Conservation (phyloP, 2,797 vertebrate genomes). For the Nasua narica region DNA sequence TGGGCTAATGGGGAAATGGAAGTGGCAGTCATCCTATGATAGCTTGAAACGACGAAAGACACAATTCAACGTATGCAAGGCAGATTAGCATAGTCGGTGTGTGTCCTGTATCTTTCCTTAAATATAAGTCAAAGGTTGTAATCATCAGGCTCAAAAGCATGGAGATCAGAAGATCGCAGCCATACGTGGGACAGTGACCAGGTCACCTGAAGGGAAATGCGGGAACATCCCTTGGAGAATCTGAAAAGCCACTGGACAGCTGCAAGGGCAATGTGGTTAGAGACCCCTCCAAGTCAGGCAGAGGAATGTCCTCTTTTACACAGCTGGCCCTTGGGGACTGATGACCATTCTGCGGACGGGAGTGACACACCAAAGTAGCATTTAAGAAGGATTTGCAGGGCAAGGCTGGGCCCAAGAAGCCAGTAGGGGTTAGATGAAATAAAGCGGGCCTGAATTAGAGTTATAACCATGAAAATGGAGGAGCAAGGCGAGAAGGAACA, state of each 20-base stretch:
- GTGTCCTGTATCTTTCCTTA: background rate
- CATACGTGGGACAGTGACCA: no score
- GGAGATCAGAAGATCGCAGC: background rate
- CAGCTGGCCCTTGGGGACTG: fast-evolving
- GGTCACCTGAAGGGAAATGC: background rate
- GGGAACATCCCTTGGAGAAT: background rate
- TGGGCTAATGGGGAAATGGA: background rate
- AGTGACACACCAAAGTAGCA: background rate
- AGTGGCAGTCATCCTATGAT: background rate
- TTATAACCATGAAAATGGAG: background rate
- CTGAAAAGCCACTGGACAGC: background rate
- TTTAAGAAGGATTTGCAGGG: no score
- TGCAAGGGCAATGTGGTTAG: background rate
- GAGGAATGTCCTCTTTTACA: background rate
- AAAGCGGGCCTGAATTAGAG: background rate
- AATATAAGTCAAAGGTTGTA: background rate
- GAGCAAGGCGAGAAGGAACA: background rate
- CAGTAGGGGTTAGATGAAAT: background rate
- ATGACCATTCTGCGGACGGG: background rate
- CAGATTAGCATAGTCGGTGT: background rate
- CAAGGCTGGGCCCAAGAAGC: no score
- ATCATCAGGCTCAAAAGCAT: background rate
- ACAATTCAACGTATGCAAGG: background rate
- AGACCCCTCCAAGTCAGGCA: background rate
- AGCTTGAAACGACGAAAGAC: background rate